Conservation (phyloP, 2,113 vertebrate genomes). For the Laticauda colubrina region DNA sequence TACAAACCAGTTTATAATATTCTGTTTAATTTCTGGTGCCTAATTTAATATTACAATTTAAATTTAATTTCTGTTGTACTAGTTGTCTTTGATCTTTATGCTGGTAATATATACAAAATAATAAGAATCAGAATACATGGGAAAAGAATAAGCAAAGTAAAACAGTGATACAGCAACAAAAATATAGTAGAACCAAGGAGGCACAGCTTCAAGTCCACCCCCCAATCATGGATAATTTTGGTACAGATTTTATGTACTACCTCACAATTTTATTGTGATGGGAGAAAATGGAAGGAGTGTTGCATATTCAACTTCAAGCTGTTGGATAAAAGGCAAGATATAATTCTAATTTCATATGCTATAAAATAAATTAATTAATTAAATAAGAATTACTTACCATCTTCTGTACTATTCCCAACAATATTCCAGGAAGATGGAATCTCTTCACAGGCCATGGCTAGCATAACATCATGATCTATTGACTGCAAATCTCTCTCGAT, state of each 20-base stretch:
- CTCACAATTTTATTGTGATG: not conserved
- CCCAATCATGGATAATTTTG: not conserved
- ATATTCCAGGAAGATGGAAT: constrained; percentile 75
- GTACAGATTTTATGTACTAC: not conserved
- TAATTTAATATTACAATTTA: not conserved
- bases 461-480: constrained; percentile 74
- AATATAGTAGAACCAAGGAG: not conserved
- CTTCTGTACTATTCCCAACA: constrained; percentile 57
- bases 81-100: not conserved
- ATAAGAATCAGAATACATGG: not conserved
- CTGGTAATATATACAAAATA: not conserved
- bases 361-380: not conserved
- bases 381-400: constrained; percentile 57
- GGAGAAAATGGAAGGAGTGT: not conserved
- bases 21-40: not conserved
- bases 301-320: not conserved
- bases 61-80: not conserved
- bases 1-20: not conserved
- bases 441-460: constrained; percentile 77
- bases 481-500: constrained; percentile 52
- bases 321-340: not conserved
- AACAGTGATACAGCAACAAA: not conserved
- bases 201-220: not conserved
- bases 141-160: not conserved
- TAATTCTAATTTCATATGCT: constrained; percentile 14